Base-by-base conservation (phyloP, 2,888 invertebrate species). In the Argyra leucocephala region DNA sequence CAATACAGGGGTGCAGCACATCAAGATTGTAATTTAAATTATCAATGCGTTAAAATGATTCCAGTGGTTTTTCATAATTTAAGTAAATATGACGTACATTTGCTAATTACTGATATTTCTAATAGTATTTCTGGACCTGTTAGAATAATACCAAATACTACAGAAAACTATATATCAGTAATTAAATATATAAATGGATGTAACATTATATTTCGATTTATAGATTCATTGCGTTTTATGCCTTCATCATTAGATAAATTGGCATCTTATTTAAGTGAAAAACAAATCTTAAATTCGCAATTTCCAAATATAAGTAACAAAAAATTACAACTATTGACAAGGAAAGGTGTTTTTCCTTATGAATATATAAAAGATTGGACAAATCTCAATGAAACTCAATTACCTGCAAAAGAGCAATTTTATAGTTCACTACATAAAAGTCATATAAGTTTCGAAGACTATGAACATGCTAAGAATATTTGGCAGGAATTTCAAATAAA, bases 161-260 rank as follows among this genome's bases (percentile, higher is more conserved):
- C 72, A 65, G 73, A 74, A 69, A 71, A 69, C 68, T 74, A 73
- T 66, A 73, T 74, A 24, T 73, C 73, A 22, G 73, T 75, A 66
- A 67, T 71, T 21, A 75, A 74, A 69, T 15, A 63, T 10, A 21
- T 71, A 62, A 63, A 66, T 24, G 23, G 22, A 7, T 24, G 57
- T 57, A 65, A 26, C 15, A 37, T 62, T 62, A 37, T 61, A 26
- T 36, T 65, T 2, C 21, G 21, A 63, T 65, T 65, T 63, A 58
- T 65, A 23, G 65, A 65, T 26, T 65, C 65, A 59, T 57, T 21
- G 26, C 31, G 37, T 21, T 37, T 57, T 37, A 65, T 65, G 65
- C 31, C 62, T 7, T 62, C 62, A 36, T 62, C 58, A 24, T 36
- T 65, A 58, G 65, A 65, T 36, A 59, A 57, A 22, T 63, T 65